Base-by-base conservation (phyloP, 2,113 vertebrate genomes). In the Channa argus region DNA sequence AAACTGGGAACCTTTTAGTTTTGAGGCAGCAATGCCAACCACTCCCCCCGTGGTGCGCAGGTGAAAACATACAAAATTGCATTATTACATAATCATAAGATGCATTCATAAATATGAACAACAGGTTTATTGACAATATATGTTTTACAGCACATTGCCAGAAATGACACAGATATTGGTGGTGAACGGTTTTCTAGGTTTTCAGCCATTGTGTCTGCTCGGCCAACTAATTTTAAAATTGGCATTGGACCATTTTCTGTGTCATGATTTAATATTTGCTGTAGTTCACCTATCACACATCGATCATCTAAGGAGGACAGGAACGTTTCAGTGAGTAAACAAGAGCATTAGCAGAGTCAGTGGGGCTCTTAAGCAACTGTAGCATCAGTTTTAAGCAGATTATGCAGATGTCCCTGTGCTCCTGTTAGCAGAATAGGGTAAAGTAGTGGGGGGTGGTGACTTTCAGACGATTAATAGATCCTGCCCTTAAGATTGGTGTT, bases 331-430 rank as follows among this genome's bases (percentile, higher is more conserved):
- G 60, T 36, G 36, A 36, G 84, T 92, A 89, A 94, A 90, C 90
- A 89, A 80, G 71, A 39, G 73, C 9, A 86, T 92, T 91, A 92
- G 70, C 56, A 7, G 69, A 37, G 75, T 87, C 87, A 82, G 77
- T 82, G 77, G 82, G 73, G 81, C 64, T 81, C 65, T 71, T 93
- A 94, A 95, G 90, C 85, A 65, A 88, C 84, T 93, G 84, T 87
- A 89, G 72, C 73, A 91, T 88, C 51, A 82, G 85, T 82, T 86
- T 90, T 96, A 96, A 97, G 95, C 84, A 93, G 96, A 96, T 97
- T 97, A 96, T 93, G 86, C 86, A 88, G 67, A 92, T 89, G 63
- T 66, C 70, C 80, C 53, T 82, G 88, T 89, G 92, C 84, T 75
- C 79, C 85, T 55, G 2, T 92, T 79, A 63, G 72, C 85, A 74